Conservation (phyloP, 2,113 vertebrate genomes). For the Mastomys natalensis region DNA sequence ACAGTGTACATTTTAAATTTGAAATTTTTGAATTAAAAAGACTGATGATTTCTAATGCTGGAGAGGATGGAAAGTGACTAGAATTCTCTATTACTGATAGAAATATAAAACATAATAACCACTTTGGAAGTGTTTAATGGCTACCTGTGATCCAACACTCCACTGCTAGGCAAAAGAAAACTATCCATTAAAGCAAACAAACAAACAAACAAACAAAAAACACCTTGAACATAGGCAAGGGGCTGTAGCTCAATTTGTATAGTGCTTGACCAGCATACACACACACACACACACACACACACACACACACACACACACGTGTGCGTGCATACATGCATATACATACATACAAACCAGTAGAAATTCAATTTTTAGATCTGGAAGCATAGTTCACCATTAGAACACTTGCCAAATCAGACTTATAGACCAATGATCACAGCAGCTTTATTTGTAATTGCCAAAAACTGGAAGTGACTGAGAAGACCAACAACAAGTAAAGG, state of each 20-base stretch:
- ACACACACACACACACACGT: not conserved
- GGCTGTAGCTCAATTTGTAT: not conserved
- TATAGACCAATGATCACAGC: not conserved
- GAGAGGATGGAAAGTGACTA: not conserved
- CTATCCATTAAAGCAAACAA: not conserved
- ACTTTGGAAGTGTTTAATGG: not conserved
- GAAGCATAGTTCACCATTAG: not conserved
- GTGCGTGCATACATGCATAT: too few species aligned
- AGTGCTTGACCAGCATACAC: not conserved
- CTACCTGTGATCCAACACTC: not conserved
- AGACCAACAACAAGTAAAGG: not conserved
- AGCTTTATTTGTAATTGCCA: constrained; percentile 5
- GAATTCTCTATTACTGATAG: not conserved
- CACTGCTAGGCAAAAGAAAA: not conserved
- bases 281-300: not conserved
- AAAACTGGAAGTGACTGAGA: constrained; percentile 12
- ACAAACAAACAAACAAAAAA: not conserved
- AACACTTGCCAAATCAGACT: not conserved
- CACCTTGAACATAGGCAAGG: not conserved
- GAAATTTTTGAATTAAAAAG: not conserved
- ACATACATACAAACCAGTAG: not conserved
- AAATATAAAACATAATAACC: not conserved
- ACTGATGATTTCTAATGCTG: not conserved
- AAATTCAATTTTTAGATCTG: not conserved
- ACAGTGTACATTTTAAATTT: not conserved